Conservation (phyloP, 2,113 vertebrate species). For the Clupea harengus region DNA sequence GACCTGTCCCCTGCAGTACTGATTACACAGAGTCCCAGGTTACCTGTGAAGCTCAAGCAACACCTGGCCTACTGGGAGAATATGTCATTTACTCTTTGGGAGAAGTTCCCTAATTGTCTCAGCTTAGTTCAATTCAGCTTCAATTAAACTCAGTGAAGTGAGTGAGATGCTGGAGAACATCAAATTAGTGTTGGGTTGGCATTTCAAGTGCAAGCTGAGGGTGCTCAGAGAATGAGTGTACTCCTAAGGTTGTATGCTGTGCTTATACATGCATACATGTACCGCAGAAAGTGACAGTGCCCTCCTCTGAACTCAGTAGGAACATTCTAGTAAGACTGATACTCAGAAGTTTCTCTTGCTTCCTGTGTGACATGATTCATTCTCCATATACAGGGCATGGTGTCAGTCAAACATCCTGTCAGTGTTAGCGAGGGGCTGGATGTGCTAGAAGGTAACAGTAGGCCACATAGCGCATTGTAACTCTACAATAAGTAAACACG, state of each 20-base stretch:
- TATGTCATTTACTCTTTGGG: background rate
- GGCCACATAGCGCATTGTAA: background rate
- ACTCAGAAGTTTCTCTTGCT: background rate
- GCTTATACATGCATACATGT: too few relatives aligned
- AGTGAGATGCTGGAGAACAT: background rate
- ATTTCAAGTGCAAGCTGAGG: too few relatives aligned
- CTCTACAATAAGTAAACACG: background rate
- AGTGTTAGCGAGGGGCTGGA: background rate
- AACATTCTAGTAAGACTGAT: background rate
- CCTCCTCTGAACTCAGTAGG: background rate
- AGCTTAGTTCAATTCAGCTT: too few relatives aligned
- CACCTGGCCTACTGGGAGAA: background rate
- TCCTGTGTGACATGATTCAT: background rate
- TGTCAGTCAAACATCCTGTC: background rate
- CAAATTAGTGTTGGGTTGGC: too few relatives aligned
- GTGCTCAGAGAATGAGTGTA: too few relatives aligned
- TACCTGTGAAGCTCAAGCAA: background rate
- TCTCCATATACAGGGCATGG: background rate
- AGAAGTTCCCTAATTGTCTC: background rate
- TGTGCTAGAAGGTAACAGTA: background rate
- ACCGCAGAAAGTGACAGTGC: too few relatives aligned
- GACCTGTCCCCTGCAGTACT: background rate
- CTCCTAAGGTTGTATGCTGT: too few relatives aligned
- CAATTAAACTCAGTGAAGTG: too few relatives aligned
- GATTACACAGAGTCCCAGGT: background rate